phyloP scores from a whole-genome alignment of 1,140 invertebrate genomes.

The Halictus rubicundus region DNA sequence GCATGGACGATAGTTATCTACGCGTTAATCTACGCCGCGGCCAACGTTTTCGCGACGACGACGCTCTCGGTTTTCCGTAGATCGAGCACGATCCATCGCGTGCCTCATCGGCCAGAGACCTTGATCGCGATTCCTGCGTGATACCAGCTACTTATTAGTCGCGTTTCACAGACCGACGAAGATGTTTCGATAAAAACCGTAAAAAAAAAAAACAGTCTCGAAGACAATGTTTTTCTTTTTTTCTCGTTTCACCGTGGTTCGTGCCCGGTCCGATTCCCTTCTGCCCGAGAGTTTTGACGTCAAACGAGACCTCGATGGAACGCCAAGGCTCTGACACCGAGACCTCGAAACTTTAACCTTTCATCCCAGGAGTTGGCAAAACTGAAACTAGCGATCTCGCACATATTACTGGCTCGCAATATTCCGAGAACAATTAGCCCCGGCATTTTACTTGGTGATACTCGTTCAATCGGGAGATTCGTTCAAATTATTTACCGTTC shows the following conservation, averaged over 20 bases:
- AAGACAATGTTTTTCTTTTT: neutral
- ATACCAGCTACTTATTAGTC: constrained; percentile 2
- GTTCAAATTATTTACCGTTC: too few relatives aligned
- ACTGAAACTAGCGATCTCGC: too few relatives aligned
- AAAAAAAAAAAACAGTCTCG: neutral
- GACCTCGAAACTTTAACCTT: too few relatives aligned
- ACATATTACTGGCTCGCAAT: too few relatives aligned
- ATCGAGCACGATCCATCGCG: constrained; percentile 5
- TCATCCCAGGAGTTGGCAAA: too few relatives aligned
- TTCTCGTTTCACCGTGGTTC: too few relatives aligned
- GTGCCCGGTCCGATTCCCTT: neutral
- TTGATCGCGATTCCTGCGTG: constrained; percentile 5
- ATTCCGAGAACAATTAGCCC: too few relatives aligned
- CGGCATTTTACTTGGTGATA: too few relatives aligned
- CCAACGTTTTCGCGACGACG: neutral
- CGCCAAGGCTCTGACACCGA: too few relatives aligned
- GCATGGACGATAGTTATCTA: constrained; percentile 2
- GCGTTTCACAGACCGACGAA: neutral
- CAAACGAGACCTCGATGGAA: neutral
- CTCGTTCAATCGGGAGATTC: too few relatives aligned
- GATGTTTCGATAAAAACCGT: constrained; percentile 1
- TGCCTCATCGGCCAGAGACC: neutral
- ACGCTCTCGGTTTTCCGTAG: neutral
- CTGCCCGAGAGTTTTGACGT: neutral
- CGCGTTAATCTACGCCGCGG: neutral